Base-by-base conservation (phyloP, 2,113 vertebrate species). In the Fregetta grallaria region DNA sequence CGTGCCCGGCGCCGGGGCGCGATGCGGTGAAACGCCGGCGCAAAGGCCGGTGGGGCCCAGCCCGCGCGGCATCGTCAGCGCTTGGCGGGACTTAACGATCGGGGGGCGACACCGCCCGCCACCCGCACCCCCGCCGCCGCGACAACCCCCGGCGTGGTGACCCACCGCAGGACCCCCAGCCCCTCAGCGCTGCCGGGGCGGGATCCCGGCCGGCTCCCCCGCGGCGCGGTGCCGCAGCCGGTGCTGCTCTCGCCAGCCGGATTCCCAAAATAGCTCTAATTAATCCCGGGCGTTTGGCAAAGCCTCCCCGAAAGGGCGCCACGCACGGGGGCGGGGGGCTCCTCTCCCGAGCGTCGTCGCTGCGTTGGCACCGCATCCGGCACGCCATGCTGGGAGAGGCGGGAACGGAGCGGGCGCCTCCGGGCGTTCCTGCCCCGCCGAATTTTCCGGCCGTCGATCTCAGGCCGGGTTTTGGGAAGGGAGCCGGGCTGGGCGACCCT, bases 221-320 rank as follows among this genome's bases (percentile, higher is more conserved):
- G 5, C 6, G 11, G 38, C 52, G 12, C 10, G 3, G 34, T 20
- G 36, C 42, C 4, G 4, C 53, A 34, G 53, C 50, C 2, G 8
- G n/a, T 1, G 5, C 38, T 42, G 17, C 10, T n/a, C 47, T 30
- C 1, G 5, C 38, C 21, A 7, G 34, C 49, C 2, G 21, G 15
- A 14, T 30, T 19, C 61, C 23, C 9, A 14, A 7, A 47, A 7
- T 8, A 18, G 36, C 36, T 7, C 9, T n/a, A 2, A 12, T 12
- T 12, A n/a, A 11, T n/a, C 44, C 36, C 30, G 3, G 45, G 30
- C 1, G 3, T 40, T 44, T 5, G 0, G 13, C 32, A 13, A 13
- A 32, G 26, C 36, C 3, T 10, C 53, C 26, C 30, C 23, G 27
- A 21, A 15, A 13, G 26, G 15, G 45, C 2, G 45, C 8, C 10